Percentiles rank a stretch among this genome's conserved stretches.
phyloP scores from a whole-genome alignment of 2,888 invertebrate species.

The Lacanobia wlatinum region DNA sequence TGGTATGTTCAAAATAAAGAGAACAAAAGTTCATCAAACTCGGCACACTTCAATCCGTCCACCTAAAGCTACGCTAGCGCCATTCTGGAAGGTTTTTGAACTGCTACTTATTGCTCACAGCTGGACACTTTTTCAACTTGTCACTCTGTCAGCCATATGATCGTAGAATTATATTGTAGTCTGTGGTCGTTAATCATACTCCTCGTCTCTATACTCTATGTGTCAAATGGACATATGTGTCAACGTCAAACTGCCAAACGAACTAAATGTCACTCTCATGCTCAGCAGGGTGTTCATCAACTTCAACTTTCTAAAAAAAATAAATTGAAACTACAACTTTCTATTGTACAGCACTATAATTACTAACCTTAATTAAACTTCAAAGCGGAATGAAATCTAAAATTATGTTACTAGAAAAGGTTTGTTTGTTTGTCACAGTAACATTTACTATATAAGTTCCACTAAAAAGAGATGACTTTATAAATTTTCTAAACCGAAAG shows the following conservation, averaged over 20 bases:
- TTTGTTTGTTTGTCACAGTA: conserved; percentile 38
- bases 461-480: background rate
- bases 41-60: too few relatives aligned
- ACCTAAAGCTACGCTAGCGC: too few relatives aligned
- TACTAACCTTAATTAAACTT: conserved; percentile 34
- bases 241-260: background rate
- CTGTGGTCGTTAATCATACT: too few relatives aligned
- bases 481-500: background rate
- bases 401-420: conserved; percentile 70
- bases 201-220: too few relatives aligned
- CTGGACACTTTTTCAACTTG: too few relatives aligned
- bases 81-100: too few relatives aligned
- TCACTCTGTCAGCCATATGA: too few relatives aligned
- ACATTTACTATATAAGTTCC: background rate
- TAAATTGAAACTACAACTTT: conserved; percentile 45
- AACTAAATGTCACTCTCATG: conserved; percentile 29
- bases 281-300: conserved; percentile 26
- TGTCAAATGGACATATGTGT: background rate
- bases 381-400: conserved; percentile 60
- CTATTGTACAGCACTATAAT: conserved; percentile 42
- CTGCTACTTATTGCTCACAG: too few relatives aligned
- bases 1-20: too few relatives aligned
- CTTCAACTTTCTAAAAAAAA: conserved; percentile 61
- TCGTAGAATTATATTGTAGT: too few relatives aligned
- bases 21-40: too few relatives aligned